Conservation (phyloP, 1,140 invertebrate genomes). For the Brachionus rubens region DNA sequence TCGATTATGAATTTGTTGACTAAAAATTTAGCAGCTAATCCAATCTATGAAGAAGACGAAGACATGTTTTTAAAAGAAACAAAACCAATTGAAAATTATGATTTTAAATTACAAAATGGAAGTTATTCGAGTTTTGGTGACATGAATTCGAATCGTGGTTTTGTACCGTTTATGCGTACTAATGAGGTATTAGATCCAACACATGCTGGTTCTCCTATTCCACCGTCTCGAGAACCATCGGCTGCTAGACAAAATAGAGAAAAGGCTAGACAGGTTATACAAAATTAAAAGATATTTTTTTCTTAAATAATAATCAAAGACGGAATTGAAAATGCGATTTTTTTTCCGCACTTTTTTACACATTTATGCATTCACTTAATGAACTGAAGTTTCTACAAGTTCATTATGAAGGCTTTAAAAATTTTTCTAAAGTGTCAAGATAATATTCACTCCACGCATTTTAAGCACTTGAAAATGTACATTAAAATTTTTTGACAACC, state of each 20-base stretch:
- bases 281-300: too few species aligned
- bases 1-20: conserved; percentile 22
- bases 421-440: too few species aligned
- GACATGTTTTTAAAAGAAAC: not conserved
- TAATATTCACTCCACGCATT: too few species aligned
- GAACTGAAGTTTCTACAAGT: too few species aligned
- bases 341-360: too few species aligned
- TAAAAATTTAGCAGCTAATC: conserved; percentile 15
- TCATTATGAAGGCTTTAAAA: too few species aligned
- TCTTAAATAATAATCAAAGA: too few species aligned
- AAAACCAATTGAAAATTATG: not conserved
- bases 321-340: too few species aligned
- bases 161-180: conserved; percentile 58
- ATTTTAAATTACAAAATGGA: not conserved
- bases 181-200: conserved; percentile 57
- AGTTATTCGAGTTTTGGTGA: not conserved
- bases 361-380: too few species aligned
- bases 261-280: conserved; percentile 54
- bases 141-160: conserved; percentile 49
- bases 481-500: too few species aligned
- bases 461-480: too few species aligned
- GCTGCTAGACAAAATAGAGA: conserved; percentile 48
- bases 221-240: conserved; percentile 56
- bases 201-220: conserved; percentile 53
- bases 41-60: conserved; percentile 42